Evolutionary conservation across 1,140 invertebrate species (phyloP).

Genomic region (Epicauta chinensis): DNA sequence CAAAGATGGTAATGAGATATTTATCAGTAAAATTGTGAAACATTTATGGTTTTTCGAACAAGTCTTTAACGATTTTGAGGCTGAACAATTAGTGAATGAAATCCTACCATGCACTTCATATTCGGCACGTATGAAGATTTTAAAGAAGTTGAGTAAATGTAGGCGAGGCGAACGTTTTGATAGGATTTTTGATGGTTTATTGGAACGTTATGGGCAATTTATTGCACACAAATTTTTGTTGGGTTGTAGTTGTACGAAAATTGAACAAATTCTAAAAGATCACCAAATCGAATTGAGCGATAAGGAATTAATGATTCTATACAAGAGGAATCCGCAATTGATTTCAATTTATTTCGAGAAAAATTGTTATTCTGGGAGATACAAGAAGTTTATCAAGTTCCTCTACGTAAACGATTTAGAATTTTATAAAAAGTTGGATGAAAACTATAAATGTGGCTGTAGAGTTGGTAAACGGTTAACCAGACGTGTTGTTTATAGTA

Average conservation of each 20-base stretch:
- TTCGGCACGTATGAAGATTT: conserved; percentile 11
- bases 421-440: conserved; percentile 1
- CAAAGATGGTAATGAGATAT: conserved; percentile 18
- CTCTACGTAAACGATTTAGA: conserved; percentile 7
- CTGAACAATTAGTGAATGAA: conserved; percentile 7
- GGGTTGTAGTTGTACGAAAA: conserved; percentile 10
- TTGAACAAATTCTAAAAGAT: not conserved
- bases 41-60: conserved; percentile 15
- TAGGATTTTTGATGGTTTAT: conserved; percentile 11
- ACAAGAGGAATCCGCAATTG: conserved; percentile 7
- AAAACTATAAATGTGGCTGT: not conserved
- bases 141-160: conserved; percentile 10
- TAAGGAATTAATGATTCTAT: conserved; percentile 11
- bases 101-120: conserved; percentile 16
- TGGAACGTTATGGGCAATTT: conserved; percentile 14
- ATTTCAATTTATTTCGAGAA: conserved; percentile 11
- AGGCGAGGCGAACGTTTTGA: conserved; percentile 5
- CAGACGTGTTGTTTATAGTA: conserved; percentile 5
- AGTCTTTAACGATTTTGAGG: conserved; percentile 1
- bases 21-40: conserved; percentile 18
- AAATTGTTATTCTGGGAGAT: not conserved
- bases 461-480: conserved; percentile 8
- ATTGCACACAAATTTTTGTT: conserved; percentile 7
- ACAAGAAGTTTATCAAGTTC: conserved; percentile 8
- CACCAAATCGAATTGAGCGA: not conserved